These are phyloP conservation scores for Gallinago undulata DNA, from an alignment of 2,113 vertebrate species.

Conservation along the genomic window DNA sequence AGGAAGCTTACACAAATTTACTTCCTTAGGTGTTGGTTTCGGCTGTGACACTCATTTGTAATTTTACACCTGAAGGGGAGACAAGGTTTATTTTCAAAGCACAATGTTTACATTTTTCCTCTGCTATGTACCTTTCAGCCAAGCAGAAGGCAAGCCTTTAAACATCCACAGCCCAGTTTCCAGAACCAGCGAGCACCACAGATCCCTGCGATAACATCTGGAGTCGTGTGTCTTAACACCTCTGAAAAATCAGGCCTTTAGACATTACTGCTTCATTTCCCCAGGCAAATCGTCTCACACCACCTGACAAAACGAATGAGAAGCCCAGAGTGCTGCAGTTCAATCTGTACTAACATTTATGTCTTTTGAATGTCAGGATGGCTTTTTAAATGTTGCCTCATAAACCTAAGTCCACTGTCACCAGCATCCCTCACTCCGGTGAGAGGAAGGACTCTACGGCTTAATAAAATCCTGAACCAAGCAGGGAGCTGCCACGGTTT, in stretches of 20 bases:
- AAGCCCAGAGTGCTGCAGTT: background rate
- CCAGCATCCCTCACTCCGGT: slow-evolving; percentile 25
- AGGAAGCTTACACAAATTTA: background rate
- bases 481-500: background rate
- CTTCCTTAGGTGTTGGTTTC: background rate
- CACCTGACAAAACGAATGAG: slow-evolving; percentile 45
- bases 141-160: background rate
- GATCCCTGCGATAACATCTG: slow-evolving; percentile 31
- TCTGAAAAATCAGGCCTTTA: slow-evolving; percentile 42
- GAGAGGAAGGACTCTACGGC: slow-evolving; percentile 1
- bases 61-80: background rate
- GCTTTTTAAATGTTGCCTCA: slow-evolving; percentile 47
- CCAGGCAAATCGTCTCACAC: slow-evolving; percentile 29
- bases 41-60: background rate
- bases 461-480: slow-evolving; percentile 41
- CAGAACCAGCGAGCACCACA: background rate
- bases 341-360: slow-evolving; percentile 57
- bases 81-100: background rate
- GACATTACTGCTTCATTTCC: slow-evolving; percentile 45
- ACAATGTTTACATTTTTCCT: background rate
- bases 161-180: background rate
- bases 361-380: slow-evolving; percentile 48
- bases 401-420: slow-evolving; percentile 58
- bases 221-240: background rate
- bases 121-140: background rate